Evolutionary conservation across 2,797 vertebrate species (phyloP).

Genomic region (Amniataba percoides): DNA sequence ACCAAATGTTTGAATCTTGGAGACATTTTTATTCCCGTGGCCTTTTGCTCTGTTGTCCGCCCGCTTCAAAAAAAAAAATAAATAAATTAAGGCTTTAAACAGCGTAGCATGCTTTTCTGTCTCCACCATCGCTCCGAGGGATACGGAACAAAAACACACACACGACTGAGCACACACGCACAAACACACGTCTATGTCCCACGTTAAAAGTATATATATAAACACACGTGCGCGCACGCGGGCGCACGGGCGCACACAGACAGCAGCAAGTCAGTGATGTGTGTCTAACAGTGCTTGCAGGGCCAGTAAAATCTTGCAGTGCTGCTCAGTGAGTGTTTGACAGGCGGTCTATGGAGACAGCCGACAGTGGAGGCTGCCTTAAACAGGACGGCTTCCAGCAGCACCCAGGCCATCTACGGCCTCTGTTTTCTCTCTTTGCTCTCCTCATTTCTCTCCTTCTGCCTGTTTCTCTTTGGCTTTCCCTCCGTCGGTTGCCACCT

Average conservation of each 20-base stretch:
- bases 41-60: slow-evolving; percentile 69
- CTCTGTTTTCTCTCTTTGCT: slow-evolving; percentile 47
- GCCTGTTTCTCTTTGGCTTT: slow-evolving; percentile 26
- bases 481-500: slow-evolving; percentile 64
- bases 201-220: slow-evolving; percentile 9
- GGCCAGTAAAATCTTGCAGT: slow-evolving; percentile 61
- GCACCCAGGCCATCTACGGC: slow-evolving; percentile 46
- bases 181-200: slow-evolving; percentile 22
- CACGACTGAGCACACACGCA: slow-evolving; percentile 22
- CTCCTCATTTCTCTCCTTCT: slow-evolving; percentile 22
- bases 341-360: slow-evolving; percentile 72
- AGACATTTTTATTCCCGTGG: slow-evolving; percentile 71
- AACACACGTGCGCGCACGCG: slow-evolving; percentile 20
- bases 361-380: slow-evolving; percentile 45
- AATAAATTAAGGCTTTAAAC: slow-evolving; percentile 50
- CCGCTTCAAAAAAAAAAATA: slow-evolving; percentile 20
- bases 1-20: slow-evolving; percentile 63
- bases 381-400: slow-evolving; percentile 57
- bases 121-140: slow-evolving; percentile 46
- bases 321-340: slow-evolving; percentile 75
- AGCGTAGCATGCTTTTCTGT: slow-evolving; percentile 49
- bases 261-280: slow-evolving; percentile 64
- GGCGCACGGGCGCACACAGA: slow-evolving; percentile 20
- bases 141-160: slow-evolving; percentile 35
- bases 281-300: slow-evolving; percentile 72